These are phyloP conservation scores for human (Homo sapiens) DNA, from an alignment of 2,113 vertebrate genomes.

Conservation along the genomic window DNA sequence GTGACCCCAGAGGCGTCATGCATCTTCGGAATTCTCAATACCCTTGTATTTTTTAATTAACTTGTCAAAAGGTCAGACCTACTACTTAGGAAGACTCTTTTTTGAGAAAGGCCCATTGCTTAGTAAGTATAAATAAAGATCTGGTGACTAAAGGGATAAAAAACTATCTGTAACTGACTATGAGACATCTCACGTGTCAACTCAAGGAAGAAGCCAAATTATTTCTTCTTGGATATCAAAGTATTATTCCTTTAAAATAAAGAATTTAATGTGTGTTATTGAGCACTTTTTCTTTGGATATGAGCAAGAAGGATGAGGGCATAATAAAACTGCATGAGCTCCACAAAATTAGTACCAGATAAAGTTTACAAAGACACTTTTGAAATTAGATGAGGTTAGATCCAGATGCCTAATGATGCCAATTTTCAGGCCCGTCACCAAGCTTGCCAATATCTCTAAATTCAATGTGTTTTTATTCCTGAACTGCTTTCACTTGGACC, in stretches of 20 bases:
- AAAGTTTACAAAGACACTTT: not conserved
- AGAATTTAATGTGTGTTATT: not conserved
- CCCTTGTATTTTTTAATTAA: not conserved
- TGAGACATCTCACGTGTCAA: not conserved
- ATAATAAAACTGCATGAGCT: not conserved
- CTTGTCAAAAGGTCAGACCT: not conserved
- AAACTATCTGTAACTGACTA: not conserved
- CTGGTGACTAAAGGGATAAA: not conserved
- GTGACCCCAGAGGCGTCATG: not conserved
- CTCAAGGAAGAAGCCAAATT: not conserved
- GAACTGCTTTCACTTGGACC: not conserved
- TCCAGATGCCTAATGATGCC: not conserved
- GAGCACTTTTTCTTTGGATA: not conserved
- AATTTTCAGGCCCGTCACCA: not conserved
- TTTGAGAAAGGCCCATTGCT: not conserved
- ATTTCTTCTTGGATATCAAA: not conserved
- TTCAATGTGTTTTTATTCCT: not conserved
- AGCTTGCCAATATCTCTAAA: not conserved
- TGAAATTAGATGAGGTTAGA: not conserved
- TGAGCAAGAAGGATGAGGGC: not conserved
- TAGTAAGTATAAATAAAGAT: not conserved
- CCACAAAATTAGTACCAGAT: not conserved
- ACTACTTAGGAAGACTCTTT: not conserved
- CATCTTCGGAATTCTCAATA: not conserved
- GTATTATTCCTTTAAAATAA: not conserved